Conservation (phyloP, 2,113 vertebrate species). For the Synchiropus splendidus region DNA sequence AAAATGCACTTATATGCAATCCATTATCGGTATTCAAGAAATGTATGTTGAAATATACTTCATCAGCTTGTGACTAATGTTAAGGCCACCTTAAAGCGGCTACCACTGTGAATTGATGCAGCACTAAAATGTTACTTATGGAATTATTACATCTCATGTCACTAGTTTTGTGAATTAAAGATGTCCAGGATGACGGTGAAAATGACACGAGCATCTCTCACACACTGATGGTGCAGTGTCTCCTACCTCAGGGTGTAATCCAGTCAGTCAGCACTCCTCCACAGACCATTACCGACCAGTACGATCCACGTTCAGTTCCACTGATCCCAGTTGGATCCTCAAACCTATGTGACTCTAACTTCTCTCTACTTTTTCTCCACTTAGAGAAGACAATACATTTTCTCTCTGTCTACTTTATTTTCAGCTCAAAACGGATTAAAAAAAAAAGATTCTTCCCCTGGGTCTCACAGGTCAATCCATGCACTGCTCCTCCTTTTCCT, state of each 20-base stretch:
- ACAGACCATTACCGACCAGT: slow-evolving; percentile 44
- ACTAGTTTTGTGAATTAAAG: too few species aligned
- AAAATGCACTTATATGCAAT: too few species aligned
- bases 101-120: too few species aligned
- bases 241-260: slow-evolving; percentile 56
- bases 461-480: slow-evolving; percentile 33
- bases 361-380: slow-evolving; percentile 16
- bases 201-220: neutral
- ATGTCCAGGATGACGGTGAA: neutral
- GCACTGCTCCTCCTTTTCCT: slow-evolving; percentile 45
- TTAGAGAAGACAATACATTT: slow-evolving; percentile 1
- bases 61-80: too few species aligned
- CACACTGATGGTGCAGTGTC: neutral
- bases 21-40: too few species aligned
- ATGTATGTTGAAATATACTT: too few species aligned
- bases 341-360: slow-evolving; percentile 24
- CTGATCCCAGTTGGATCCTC: slow-evolving; percentile 1
- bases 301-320: slow-evolving; percentile 26
- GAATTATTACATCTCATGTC: too few species aligned
- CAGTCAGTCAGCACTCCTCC: slow-evolving; percentile 34
- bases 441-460: slow-evolving; percentile 9
- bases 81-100: too few species aligned
- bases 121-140: too few species aligned
- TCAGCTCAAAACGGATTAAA: slow-evolving; percentile 6
- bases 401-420: slow-evolving; percentile 16